phyloP scores from a whole-genome alignment of 2,797 vertebrate genomes.

The Sternotherus odoratus region DNA sequence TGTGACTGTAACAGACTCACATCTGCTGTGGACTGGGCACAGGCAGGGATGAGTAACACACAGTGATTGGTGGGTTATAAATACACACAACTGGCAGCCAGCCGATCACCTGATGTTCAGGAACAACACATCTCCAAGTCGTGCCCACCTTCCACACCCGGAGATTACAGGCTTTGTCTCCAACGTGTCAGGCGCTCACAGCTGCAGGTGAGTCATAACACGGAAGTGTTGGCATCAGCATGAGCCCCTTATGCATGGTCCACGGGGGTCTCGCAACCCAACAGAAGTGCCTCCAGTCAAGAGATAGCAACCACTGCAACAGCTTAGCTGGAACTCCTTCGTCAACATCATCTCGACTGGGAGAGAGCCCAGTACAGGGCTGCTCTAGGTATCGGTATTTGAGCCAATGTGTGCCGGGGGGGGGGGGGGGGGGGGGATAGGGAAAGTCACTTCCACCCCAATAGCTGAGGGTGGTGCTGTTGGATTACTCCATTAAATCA shows the following conservation, averaged over 20 bases:
- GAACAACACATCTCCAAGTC: not conserved
- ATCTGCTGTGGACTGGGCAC: not conserved
- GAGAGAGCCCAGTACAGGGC: not conserved
- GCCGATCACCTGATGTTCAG: not conserved
- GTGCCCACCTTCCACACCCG: not conserved
- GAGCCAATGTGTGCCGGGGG: not conserved
- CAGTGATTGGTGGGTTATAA: not conserved
- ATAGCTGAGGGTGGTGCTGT: slow-evolving; percentile 27
- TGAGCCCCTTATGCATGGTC: not conserved
- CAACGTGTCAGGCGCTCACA: not conserved
- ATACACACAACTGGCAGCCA: not conserved
- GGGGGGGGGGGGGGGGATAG: not conserved
- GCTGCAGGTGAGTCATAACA: not conserved
- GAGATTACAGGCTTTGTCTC: not conserved
- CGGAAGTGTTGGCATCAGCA: not conserved
- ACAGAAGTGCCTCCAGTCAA: not conserved
- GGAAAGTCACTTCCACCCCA: not conserved
- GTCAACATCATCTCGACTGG: not conserved
- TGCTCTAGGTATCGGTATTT: not conserved
- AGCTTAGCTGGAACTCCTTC: not conserved
- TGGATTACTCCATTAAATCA: not conserved
- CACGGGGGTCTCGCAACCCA: not conserved
- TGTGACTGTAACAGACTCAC: not conserved
- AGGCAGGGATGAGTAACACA: not conserved
- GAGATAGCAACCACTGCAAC: not conserved